These are phyloP conservation scores for Chionoecetes opilio DNA, from an alignment of 1,140 invertebrate species.

Conservation along the genomic window DNA sequence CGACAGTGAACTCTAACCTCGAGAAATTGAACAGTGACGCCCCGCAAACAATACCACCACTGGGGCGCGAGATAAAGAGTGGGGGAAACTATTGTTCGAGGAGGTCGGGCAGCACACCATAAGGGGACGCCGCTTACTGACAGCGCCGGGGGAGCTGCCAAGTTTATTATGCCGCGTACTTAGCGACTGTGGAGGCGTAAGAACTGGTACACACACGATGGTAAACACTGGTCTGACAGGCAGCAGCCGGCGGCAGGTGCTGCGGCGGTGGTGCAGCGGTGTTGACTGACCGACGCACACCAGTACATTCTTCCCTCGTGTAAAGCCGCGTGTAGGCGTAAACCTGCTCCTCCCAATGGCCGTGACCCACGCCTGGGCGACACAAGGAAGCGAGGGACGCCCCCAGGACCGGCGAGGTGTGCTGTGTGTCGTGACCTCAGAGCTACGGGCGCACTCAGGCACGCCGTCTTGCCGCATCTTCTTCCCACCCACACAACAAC, in stretches of 20 bases:
- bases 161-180: not conserved
- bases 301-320: not conserved
- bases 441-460: too few species aligned
- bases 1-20: not conserved
- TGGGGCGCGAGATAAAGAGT: not conserved
- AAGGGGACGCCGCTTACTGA: not conserved
- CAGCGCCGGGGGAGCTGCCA: not conserved
- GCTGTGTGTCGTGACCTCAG: too few species aligned
- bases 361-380: slow-evolving; percentile 1
- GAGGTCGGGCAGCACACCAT: not conserved
- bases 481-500: too few species aligned
- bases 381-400: not conserved
- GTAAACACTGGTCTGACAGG: not conserved
- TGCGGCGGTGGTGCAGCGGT: not conserved
- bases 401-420: not conserved
- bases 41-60: not conserved
- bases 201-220: not conserved
- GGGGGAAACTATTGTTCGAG: not conserved
- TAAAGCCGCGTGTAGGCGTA: not conserved
- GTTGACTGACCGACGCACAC: not conserved
- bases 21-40: not conserved
- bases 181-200: not conserved
- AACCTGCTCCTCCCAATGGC: not conserved
- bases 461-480: too few species aligned
- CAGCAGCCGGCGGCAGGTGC: not conserved